Base-by-base conservation (phyloP, 2,888 invertebrate genomes). In the Lepidochitona cinerea region DNA sequence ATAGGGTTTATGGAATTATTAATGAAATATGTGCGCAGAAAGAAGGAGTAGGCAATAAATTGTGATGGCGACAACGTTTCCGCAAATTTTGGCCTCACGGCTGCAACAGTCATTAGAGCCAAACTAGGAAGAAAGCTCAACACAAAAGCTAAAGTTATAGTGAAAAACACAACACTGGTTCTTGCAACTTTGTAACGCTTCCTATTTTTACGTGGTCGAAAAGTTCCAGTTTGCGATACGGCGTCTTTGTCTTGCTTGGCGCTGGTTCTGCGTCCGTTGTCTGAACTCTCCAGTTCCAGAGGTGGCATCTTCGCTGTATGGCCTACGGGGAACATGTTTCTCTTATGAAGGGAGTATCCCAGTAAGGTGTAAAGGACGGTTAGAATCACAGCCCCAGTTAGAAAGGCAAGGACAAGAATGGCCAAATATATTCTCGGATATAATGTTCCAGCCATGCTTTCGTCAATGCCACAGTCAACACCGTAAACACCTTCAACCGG, bases 1-100 rank as follows among this genome's bases (percentile, higher is more conserved):
- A 59, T 59, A 4, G 59, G 59, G 29, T 59, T 59, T 23, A 59
- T 59, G 4, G 59, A 59, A 59, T 59, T 59, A 59, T 59, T 59
- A 7, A 59, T 59, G 29, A 59, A 59, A 59, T 59, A 59, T 59
- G 59, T 59, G 59, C 59, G 59, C 32, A 59, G 29, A 26, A 59
- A 59, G 12, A 59, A 59, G 32, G 14, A 14, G 59, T 59, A 59
- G 12, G 59, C 59, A 4, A 59, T 32, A 26, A 59, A 59, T 9
- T 59, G 7, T 4, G 18, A 26, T 14, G 23, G 14, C 26, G 59
- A 29, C 59, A 59, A 59, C 12, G 59, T 29, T 29, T 59, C 23
- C 12, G 59, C 59, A 9, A 59, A 59, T 23, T 26, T 59, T 18
- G 7, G 23, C 12, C 29, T 23, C 3, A 59, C 59, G 29, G 59